Evolutionary conservation across 2,888 invertebrate species (phyloP).

Genomic region (Coenonympha arcania): DNA sequence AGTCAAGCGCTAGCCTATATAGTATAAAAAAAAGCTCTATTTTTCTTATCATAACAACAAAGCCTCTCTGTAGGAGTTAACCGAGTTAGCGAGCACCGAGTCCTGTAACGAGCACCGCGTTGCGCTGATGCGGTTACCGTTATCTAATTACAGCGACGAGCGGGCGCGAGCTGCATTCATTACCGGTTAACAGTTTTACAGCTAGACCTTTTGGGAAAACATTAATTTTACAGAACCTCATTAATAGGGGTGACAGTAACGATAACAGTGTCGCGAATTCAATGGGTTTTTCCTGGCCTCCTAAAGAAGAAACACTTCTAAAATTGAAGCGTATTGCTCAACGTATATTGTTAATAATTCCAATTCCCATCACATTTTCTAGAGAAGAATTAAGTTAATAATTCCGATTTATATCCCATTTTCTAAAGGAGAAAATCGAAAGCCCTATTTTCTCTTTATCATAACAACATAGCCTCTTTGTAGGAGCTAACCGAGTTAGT

Average conservation of each 20-base stretch:
- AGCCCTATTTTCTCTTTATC: not conserved
- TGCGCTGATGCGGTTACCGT: constrained; percentile 18
- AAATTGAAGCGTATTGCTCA: too few species aligned
- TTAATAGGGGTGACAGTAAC: too few species aligned
- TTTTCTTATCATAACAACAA: not conserved
- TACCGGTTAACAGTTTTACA: not conserved
- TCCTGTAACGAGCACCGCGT: constrained; percentile 14
- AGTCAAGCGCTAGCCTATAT: too few species aligned
- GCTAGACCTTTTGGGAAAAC: not conserved
- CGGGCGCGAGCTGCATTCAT: not conserved
- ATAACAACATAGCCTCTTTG: not conserved
- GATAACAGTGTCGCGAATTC: too few species aligned
- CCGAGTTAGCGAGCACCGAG: constrained; percentile 1
- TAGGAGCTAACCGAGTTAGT: not conserved
- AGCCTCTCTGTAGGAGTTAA: not conserved
- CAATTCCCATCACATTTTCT: too few species aligned
- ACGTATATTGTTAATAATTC: too few species aligned
- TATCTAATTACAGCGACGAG: constrained; percentile 16
- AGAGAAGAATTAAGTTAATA: too few species aligned
- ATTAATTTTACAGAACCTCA: too few species aligned
- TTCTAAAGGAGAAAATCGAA: too few species aligned
- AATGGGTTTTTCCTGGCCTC: too few species aligned
- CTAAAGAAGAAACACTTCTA: too few species aligned
- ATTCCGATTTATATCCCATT: too few species aligned
- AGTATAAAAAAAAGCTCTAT: not conserved